Conservation (phyloP, 2,888 invertebrate species). For the Cephus pygmeus region DNA sequence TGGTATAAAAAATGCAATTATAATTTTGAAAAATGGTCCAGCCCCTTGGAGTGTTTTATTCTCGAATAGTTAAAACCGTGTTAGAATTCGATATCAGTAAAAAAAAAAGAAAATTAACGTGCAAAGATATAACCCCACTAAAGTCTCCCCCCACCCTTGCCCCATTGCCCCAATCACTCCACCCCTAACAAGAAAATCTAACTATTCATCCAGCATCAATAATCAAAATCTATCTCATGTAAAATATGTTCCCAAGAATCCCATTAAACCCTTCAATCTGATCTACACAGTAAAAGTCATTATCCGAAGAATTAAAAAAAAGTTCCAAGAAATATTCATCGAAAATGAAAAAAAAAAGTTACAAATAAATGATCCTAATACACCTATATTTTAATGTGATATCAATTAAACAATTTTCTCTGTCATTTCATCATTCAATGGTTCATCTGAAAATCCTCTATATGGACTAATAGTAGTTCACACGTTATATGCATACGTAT, state of each 20-base stretch:
- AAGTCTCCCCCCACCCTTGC: background rate
- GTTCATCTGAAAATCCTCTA: background rate
- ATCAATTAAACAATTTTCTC: background rate
- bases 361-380: too few relatives aligned
- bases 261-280: conserved; percentile 18
- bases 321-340: conserved; percentile 14
- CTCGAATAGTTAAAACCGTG: background rate
- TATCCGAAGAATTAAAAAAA: conserved; percentile 17
- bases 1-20: conserved; percentile 61
- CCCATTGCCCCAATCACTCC: background rate
- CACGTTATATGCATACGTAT: background rate
- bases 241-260: conserved; percentile 10
- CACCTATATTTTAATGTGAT: too few relatives aligned
- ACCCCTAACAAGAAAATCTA: background rate
- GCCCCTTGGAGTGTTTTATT: background rate
- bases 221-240: conserved; percentile 18
- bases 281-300: conserved; percentile 16
- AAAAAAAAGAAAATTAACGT: background rate
- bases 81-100: background rate
- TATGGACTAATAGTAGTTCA: background rate
- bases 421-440: background rate
- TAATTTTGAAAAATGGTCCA: conserved; percentile 61
- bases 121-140: background rate
- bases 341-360: background rate
- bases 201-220: conserved; percentile 1